Evolutionary conservation across 2,888 invertebrate species (phyloP), one percentile per base, ranked within the genome.

Genomic region (Laspeyria flexula): DNA sequence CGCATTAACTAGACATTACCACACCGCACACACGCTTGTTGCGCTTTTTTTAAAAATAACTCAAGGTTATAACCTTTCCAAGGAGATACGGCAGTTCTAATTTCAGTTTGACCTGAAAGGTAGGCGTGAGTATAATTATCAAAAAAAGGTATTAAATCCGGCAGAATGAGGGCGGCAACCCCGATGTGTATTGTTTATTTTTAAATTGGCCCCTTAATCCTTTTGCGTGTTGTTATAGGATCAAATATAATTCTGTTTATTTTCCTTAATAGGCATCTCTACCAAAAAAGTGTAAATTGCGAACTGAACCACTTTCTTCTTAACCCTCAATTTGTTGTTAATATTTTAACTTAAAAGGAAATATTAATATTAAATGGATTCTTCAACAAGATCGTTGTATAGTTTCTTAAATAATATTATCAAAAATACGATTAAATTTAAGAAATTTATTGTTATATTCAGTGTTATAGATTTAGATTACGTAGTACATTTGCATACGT

Each of bases 401-500:
- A n/a, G n/a, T n/a, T n/a, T n/a, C n/a, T n/a, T n/a, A n/a, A n/a
- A n/a, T n/a, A n/a, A n/a, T n/a, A n/a, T n/a, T n/a, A n/a, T n/a
- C n/a, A n/a, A n/a, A n/a, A n/a, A n/a, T n/a, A n/a, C n/a, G n/a
- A n/a, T n/a, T n/a, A n/a, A n/a, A n/a, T n/a, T n/a, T n/a, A n/a
- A n/a, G n/a, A 21, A 21, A 5, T 21, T 5, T 21, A 21, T 21
- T 21, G 2, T 3, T 21, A 21, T 5, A 41, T 45, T 38, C 9
- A 35, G 41, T 49, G 41, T 48, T 55, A 45, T 29, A 37, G 34
- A 41, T 41, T 45, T 10, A 41, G 15, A 43, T 60, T 34, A 34
- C 30, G 43, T 9, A 5, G 23, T 11, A 6, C 42, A 54, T 65
- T 52, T 48, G 43, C 55, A 52, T 62, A 56, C 42, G 23, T 39